Percentiles rank a stretch among this genome's conserved stretches.
Evolutionary conservation across 2,797 vertebrate genomes (phyloP).

Genomic region (Poecilia gillii): DNA sequence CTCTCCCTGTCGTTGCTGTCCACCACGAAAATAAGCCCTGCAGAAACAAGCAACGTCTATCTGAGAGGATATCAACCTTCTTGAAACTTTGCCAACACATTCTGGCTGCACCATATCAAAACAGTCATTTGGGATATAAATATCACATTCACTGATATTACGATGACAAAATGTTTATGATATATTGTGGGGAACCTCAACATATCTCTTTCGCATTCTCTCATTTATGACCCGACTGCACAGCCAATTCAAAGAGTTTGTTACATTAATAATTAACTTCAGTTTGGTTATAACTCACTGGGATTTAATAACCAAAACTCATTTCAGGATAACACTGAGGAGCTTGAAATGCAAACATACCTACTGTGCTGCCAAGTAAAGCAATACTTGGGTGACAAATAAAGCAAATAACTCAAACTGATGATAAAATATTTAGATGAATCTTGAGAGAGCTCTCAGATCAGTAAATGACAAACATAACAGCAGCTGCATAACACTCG

Average conservation of each 20-base stretch:
- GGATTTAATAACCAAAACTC: not conserved
- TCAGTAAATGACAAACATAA: not conserved
- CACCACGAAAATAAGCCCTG: constrained; percentile 90
- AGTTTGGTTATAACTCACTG: not conserved
- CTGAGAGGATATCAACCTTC: not conserved
- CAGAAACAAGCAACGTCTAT: not conserved
- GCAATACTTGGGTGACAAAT: not conserved
- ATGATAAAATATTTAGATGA: not conserved
- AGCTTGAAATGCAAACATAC: constrained; percentile 1
- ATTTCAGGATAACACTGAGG: not conserved
- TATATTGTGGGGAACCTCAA: not conserved
- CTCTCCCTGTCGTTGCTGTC: constrained; percentile 89
- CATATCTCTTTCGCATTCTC: not conserved
- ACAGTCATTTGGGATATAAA: not conserved
- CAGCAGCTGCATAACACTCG: not conserved
- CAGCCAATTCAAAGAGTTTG: not conserved
- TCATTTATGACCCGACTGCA: not conserved
- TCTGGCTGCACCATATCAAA: not conserved
- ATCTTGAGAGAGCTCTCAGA: not conserved
- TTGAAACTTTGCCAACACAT: not conserved
- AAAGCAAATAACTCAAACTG: not conserved
- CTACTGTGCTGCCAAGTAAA: not conserved
- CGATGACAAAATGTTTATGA: not conserved
- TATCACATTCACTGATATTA: not conserved
- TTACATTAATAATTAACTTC: not conserved